These are phyloP conservation scores for Salvator merianae DNA, from an alignment of 2,113 vertebrate genomes.

Conservation along the genomic window DNA sequence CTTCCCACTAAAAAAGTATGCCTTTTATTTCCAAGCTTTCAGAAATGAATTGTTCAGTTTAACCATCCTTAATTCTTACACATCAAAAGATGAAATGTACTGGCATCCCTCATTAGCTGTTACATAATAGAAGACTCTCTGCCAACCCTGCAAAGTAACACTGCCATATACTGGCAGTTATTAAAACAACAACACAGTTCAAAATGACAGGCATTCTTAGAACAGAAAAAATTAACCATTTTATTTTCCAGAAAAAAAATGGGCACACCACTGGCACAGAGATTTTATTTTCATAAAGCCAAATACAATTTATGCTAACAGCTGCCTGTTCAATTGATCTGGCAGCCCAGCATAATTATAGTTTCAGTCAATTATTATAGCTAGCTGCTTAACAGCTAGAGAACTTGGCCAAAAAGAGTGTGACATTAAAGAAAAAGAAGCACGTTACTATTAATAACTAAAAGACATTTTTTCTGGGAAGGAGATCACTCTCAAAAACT, in stretches of 20 bases:
- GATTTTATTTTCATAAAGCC: not conserved
- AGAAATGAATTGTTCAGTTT: not conserved
- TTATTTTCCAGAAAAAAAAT: not conserved
- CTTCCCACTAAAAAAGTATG: not conserved
- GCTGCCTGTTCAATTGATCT: not conserved
- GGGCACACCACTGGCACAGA: not conserved
- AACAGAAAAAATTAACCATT: slow-evolving; percentile 1
- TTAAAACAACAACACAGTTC: not conserved
- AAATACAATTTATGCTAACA: not conserved
- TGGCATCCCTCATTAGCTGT: not conserved
- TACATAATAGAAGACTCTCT: not conserved
- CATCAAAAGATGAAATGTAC: not conserved
- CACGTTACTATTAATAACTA: no score
- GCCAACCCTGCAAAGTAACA: slow-evolving; percentile 17
- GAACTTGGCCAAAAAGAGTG: not conserved
- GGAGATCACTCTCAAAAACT: no score
- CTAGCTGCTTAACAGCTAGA: not conserved
- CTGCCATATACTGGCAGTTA: slow-evolving; percentile 58
- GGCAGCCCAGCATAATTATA: not conserved
- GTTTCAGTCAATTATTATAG: not conserved
- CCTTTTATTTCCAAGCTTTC: not conserved
- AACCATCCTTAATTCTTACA: not conserved
- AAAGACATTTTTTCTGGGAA: no score
- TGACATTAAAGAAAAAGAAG: not conserved
- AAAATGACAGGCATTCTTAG: slow-evolving; percentile 2